These are phyloP conservation scores for Scrobipalpa atriplicella DNA, from an alignment of 2,888 invertebrate genomes.

Conservation along the genomic window DNA sequence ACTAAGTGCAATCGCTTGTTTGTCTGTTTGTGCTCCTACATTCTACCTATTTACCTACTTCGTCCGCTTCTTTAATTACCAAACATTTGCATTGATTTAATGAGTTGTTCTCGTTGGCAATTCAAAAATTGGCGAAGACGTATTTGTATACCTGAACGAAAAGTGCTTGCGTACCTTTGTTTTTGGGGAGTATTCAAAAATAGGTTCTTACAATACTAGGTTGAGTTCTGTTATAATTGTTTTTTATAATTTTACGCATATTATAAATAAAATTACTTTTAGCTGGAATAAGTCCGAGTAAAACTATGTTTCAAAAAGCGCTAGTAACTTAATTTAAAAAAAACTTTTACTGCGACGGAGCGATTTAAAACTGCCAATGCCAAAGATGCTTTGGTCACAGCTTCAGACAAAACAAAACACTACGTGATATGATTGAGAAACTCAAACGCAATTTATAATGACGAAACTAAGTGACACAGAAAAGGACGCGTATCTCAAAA, in stretches of 20 bases:
- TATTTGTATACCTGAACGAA: background rate
- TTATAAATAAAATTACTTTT: no score
- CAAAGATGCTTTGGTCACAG: no score
- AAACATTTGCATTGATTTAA: slow-evolving; percentile 22
- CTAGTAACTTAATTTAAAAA: no score
- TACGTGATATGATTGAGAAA: background rate
- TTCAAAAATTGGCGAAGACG: slow-evolving; percentile 8
- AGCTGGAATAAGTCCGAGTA: no score
- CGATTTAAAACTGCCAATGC: no score
- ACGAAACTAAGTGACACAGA: slow-evolving; percentile 22
- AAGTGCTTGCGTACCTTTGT: background rate
- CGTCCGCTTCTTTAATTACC: slow-evolving; percentile 24
- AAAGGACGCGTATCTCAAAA: slow-evolving; percentile 14
- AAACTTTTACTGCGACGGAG: no score
- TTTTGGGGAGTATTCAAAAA: background rate
- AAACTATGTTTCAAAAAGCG: no score
- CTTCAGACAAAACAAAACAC: no score
- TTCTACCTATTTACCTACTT: slow-evolving; percentile 64
- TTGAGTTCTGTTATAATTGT: no score
- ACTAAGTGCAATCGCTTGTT: slow-evolving; percentile 82
- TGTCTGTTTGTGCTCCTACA: slow-evolving; percentile 55
- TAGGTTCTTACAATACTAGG: background rate
- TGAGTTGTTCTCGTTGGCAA: slow-evolving; percentile 2
- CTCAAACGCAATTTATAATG: slow-evolving; percentile 11
- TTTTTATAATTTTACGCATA: no score